Evolutionary conservation across 2,797 vertebrate genomes (phyloP).

Genomic region (Lepilemur septentrionalis): DNA sequence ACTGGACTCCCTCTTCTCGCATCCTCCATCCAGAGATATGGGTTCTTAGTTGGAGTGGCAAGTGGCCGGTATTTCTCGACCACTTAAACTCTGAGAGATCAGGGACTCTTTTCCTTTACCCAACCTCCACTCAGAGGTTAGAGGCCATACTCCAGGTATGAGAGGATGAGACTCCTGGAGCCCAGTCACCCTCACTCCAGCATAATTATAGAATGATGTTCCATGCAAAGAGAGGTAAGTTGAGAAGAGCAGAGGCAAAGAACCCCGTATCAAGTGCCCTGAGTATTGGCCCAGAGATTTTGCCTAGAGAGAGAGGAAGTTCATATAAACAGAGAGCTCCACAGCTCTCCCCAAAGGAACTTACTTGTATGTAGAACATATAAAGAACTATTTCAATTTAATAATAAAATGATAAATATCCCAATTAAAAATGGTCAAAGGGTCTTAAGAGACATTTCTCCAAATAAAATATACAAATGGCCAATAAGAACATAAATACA

Average conservation of each 20-base stretch:
- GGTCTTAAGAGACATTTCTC: not conserved
- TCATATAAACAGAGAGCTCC: not conserved
- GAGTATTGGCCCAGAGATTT: not conserved
- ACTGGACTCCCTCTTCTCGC: not conserved
- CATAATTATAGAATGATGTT: too few species aligned
- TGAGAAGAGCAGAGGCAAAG: not conserved
- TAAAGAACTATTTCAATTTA: not conserved
- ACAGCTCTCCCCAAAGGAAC: not conserved
- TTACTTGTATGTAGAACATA: not conserved
- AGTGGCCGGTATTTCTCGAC: not conserved
- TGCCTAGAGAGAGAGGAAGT: not conserved
- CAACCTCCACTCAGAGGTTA: too few species aligned
- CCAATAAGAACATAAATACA: not conserved
- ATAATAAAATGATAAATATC: not conserved
- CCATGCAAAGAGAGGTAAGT: not conserved
- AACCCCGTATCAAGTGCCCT: not conserved
- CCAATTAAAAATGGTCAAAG: not conserved
- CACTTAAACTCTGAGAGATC: not conserved
- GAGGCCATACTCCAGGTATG: rapidly evolving
- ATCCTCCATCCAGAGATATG: not conserved
- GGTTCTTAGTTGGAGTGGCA: not conserved
- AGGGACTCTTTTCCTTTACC: not conserved
- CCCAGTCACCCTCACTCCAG: not conserved
- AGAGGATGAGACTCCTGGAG: too few species aligned
- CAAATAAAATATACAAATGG: not conserved